Conservation (phyloP, 2,888 invertebrate genomes). For the Horisme vitalbata region DNA sequence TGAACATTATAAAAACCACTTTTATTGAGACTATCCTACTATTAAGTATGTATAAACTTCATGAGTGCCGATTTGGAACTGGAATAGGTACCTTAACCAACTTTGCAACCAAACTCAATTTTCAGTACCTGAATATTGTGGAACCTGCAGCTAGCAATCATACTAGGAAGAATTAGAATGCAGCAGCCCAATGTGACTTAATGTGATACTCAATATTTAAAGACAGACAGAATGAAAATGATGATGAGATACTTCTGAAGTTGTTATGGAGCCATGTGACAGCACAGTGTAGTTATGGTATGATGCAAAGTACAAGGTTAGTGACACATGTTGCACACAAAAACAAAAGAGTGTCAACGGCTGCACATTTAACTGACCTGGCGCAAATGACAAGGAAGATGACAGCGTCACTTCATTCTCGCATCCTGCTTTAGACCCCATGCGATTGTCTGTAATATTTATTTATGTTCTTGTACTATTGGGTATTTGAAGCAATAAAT, state of each 20-base stretch:
- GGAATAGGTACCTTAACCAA: conserved; percentile 1
- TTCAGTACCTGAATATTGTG: conserved; percentile 4
- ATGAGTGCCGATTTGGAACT: too few species aligned
- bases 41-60: too few species aligned
- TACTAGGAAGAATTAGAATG: conserved; percentile 15
- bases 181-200: too few species aligned
- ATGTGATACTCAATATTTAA: too few species aligned
- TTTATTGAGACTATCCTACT: too few species aligned
- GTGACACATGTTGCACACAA: conserved; percentile 79
- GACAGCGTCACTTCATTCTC: conserved; percentile 81
- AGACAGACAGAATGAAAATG: conserved; percentile 30
- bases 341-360: conserved; percentile 71
- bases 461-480: conserved; percentile 63
- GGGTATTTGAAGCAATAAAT: conserved; percentile 27
- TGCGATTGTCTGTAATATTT: conserved; percentile 81
- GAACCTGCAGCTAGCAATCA: conserved; percentile 21
- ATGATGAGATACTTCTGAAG: conserved; percentile 42
- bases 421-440: conserved; percentile 78
- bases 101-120: neutral
- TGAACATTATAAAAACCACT: too few species aligned
- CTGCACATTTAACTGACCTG: conserved; percentile 81
- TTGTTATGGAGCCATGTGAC: conserved; percentile 53
- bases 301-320: conserved; percentile 62
- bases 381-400: conserved; percentile 78
- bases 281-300: conserved; percentile 40